phyloP scores from a whole-genome alignment of 2,797 vertebrate species.

The Labeo calbasu region DNA sequence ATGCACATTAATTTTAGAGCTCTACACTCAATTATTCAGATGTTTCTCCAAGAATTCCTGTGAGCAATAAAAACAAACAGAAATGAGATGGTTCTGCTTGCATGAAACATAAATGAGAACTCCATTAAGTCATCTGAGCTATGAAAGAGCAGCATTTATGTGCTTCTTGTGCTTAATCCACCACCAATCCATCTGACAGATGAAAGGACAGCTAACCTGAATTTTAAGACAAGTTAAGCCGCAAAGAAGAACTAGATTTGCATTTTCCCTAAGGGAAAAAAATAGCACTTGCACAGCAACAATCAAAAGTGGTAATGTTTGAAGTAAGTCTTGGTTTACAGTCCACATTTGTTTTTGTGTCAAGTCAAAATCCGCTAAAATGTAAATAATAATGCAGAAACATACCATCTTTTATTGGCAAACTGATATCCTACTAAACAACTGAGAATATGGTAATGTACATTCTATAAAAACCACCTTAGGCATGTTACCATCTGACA shows the following conservation, averaged over 20 bases:
- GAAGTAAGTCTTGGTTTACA: not conserved
- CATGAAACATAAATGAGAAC: slow-evolving; percentile 16
- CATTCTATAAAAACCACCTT: not conserved
- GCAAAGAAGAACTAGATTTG: slow-evolving; percentile 18
- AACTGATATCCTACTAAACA: not conserved
- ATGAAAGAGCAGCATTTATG: slow-evolving; percentile 8
- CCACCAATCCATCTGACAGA: slow-evolving; percentile 6
- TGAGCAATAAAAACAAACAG: slow-evolving; percentile 21
- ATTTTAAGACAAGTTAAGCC: slow-evolving; percentile 35
- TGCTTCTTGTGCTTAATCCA: slow-evolving; percentile 25
- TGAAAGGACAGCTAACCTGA: slow-evolving; percentile 17
- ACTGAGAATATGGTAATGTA: not conserved
- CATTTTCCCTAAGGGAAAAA: not conserved
- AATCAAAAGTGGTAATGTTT: not conserved
- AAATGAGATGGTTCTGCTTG: slow-evolving; percentile 3
- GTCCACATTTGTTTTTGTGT: not conserved
- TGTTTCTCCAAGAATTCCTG: not conserved
- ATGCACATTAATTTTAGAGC: slow-evolving; percentile 9
- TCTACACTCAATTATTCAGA: not conserved
- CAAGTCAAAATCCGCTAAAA: not conserved
- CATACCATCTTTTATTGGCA: not conserved
- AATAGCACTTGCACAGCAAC: not conserved
- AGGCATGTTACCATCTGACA: not conserved
- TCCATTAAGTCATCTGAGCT: slow-evolving; percentile 4
- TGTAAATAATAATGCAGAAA: not conserved